A percentile compares a stretch with the other conserved stretches of the same genome.
These are phyloP conservation scores for Falcaria lacertinaria DNA, from an alignment of 2,888 invertebrate species.

Conservation along the genomic window DNA sequence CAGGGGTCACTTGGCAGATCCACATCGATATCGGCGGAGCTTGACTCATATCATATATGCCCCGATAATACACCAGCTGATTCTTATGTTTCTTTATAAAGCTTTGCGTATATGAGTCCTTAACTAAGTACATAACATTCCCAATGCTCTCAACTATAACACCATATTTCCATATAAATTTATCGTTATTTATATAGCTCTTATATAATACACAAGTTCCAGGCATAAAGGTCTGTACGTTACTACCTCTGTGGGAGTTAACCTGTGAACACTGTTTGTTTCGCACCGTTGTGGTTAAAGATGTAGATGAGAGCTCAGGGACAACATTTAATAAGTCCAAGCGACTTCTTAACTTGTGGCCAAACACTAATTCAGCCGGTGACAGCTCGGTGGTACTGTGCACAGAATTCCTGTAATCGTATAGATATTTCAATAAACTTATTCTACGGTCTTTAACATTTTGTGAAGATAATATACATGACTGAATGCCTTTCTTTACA, in stretches of 20 bases:
- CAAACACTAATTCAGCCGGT: conserved; percentile 16
- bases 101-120: too few species aligned
- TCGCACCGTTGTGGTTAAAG: neutral
- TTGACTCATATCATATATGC: too few species aligned
- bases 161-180: too few species aligned
- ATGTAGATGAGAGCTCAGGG: conserved; percentile 6
- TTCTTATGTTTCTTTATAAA: too few species aligned
- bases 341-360: conserved; percentile 9
- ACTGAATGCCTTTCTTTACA: conserved; percentile 23
- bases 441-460: conserved; percentile 3
- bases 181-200: too few species aligned
- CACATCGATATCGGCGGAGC: too few species aligned
- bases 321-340: conserved; percentile 15
- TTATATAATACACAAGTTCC: too few species aligned
- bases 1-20: too few species aligned
- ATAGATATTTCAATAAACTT: conserved; percentile 13
- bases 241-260: conserved; percentile 7
- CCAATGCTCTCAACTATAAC: too few species aligned
- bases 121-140: too few species aligned
- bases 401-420: conserved; percentile 19
- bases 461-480: conserved; percentile 5
- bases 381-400: conserved; percentile 12
- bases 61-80: too few species aligned
- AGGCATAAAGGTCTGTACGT: neutral
- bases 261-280: conserved; percentile 14